These are phyloP conservation scores for Petrophora chlorosata DNA, from an alignment of 2,888 invertebrate genomes.

Conservation along the genomic window DNA sequence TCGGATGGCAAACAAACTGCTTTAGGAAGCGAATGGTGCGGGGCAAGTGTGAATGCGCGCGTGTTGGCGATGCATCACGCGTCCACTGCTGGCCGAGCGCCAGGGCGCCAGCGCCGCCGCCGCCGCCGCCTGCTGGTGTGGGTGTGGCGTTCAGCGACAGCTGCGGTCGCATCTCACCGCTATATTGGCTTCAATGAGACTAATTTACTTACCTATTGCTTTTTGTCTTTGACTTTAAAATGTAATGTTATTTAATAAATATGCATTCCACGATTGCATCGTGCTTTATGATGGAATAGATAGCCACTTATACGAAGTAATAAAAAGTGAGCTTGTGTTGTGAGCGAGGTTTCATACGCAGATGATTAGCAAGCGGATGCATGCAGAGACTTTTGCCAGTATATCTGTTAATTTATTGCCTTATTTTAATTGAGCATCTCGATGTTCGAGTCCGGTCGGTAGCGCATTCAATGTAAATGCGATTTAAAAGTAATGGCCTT, in stretches of 20 bases:
- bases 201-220: too few species aligned
- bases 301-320: neutral
- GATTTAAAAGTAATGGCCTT: slow-evolving; percentile 67
- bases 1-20: too few species aligned
- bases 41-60: too few species aligned
- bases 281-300: slow-evolving; percentile 6
- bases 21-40: neutral
- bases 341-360: slow-evolving; percentile 24
- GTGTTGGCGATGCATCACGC: too few species aligned
- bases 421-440: slow-evolving; percentile 76
- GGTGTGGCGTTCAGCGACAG: too few species aligned
- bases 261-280: neutral
- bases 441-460: slow-evolving; percentile 42
- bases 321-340: slow-evolving; percentile 13
- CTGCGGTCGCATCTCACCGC: too few species aligned
- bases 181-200: too few species aligned
- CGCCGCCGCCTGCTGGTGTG: too few species aligned
- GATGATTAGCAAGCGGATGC: slow-evolving; percentile 27
- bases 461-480: slow-evolving; percentile 80
- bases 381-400: slow-evolving; percentile 34
- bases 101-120: too few species aligned
- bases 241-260: neutral
- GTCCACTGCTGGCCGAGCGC: too few species aligned
- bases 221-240: too few species aligned
- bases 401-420: slow-evolving; percentile 71